Evolutionary conservation across 2,113 vertebrate species (phyloP).

Genomic region (Percina caprodes): DNA sequence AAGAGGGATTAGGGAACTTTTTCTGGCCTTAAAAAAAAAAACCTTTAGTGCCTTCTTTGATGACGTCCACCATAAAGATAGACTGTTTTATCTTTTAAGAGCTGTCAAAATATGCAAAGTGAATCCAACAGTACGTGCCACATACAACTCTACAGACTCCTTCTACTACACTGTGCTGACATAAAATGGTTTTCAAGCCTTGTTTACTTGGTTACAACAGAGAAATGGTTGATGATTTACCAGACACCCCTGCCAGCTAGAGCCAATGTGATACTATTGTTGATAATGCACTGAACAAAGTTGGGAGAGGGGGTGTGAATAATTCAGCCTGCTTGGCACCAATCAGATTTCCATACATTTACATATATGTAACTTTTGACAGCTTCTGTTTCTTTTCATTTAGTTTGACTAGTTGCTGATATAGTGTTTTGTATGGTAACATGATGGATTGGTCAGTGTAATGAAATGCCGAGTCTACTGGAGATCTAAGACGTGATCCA

Average conservation of each 20-base stretch:
- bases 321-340: not conserved
- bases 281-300: not conserved
- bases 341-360: not conserved
- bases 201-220: not conserved
- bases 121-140: conserved; percentile 1
- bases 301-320: not conserved
- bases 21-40: not conserved
- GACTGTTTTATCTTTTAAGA: not conserved
- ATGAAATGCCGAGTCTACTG: no score
- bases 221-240: conserved; percentile 10
- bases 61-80: not conserved
- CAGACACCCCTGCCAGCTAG: not conserved
- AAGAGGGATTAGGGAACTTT: not conserved
- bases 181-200: not conserved
- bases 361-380: not conserved
- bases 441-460: no score
- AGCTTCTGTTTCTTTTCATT: not conserved
- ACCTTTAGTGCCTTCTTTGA: not conserved
- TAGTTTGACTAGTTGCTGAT: not conserved
- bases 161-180: not conserved
- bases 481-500: not conserved
- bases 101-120: conserved; percentile 11
- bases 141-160: not conserved
- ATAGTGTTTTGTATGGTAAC: not conserved
- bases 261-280: no score